A percentile compares a stretch with the other conserved stretches of the same genome.
Conservation (phyloP, 2,888 invertebrate genomes). For the Melinopterus prodromus region DNA sequence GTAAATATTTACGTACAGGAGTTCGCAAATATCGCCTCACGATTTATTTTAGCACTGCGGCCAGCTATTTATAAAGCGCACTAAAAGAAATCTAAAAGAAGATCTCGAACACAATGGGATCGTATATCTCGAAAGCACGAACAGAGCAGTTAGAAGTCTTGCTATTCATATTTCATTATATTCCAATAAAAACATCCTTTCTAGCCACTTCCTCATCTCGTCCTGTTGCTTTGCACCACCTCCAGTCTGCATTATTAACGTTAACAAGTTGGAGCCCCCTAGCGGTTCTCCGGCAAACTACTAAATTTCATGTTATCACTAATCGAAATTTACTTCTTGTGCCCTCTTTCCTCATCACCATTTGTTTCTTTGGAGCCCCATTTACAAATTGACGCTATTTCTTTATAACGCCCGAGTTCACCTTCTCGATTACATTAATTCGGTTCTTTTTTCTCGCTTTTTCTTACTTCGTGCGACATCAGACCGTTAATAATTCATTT, state of each 20-base stretch:
- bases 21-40: not conserved
- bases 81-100: not conserved
- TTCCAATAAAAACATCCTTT: not conserved
- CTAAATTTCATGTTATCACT: not conserved
- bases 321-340: not conserved
- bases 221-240: not conserved
- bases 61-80: not conserved
- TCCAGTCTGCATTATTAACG: not conserved
- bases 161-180: not conserved
- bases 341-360: not conserved
- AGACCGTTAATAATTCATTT: slow-evolving; percentile 4
- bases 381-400: slow-evolving; percentile 4
- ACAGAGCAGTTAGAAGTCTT: not conserved
- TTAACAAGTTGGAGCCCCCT: not conserved
- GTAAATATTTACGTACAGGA: no score
- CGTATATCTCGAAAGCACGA: not conserved
- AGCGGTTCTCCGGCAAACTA: not conserved
- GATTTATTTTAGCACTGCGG: not conserved
- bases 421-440: not conserved
- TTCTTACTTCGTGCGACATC: not conserved
- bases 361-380: not conserved
- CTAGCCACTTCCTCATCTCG: not conserved
- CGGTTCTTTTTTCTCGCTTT: not conserved
- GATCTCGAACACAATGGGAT: not conserved
- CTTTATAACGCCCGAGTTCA: not conserved